These are phyloP conservation scores for Macrocentrus cingulum DNA, from an alignment of 1,140 invertebrate species.

Conservation along the genomic window DNA sequence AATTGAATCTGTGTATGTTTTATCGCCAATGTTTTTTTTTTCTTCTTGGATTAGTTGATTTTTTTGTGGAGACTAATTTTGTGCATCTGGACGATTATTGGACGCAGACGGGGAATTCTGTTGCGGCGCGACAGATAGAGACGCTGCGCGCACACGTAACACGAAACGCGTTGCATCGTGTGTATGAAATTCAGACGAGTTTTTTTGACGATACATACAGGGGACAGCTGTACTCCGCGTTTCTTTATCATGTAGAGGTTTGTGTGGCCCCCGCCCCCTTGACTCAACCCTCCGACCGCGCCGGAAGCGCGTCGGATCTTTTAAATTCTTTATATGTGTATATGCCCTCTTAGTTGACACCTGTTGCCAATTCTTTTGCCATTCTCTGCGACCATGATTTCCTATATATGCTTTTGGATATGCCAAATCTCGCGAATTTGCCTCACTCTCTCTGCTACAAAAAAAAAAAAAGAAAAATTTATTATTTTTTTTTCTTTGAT, in stretches of 20 bases:
- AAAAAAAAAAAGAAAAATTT: no score
- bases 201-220: conserved; percentile 28
- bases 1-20: neutral
- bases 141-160: conserved; percentile 19
- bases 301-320: conserved; percentile 28
- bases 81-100: neutral
- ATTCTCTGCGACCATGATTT: conserved; percentile 22
- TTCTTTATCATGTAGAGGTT: conserved; percentile 26
- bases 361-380: conserved; percentile 26
- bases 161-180: conserved; percentile 27
- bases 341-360: conserved; percentile 23
- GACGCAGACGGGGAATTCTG: conserved; percentile 12
- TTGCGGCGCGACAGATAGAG: conserved; percentile 4
- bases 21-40: conserved; percentile 17
- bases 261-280: conserved; percentile 5
- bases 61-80: no score
- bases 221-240: conserved; percentile 28
- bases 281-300: conserved; percentile 23
- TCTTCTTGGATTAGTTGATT: neutral
- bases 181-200: conserved; percentile 29
- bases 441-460: no score
- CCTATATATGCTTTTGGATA: conserved; percentile 6
- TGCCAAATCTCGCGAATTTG: no score
- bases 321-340: conserved; percentile 26
- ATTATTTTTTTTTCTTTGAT: no score